These are phyloP conservation scores for Phoeniculus purpureus DNA, from an alignment of 2,797 vertebrate species.

Conservation along the genomic window DNA sequence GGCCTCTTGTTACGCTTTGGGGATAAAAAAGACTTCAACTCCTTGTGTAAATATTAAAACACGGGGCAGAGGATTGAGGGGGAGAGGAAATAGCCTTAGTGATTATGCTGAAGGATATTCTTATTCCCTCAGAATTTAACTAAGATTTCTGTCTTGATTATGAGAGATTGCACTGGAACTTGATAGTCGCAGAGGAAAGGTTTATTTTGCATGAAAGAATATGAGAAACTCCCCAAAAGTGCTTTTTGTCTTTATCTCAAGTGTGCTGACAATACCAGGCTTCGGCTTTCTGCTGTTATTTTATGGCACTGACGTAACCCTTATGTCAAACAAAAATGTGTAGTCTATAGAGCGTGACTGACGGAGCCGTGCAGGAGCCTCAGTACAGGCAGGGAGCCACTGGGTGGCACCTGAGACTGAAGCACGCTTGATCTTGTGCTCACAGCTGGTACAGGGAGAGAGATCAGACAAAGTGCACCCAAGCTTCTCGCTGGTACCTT, in stretches of 20 bases:
- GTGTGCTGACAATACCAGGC: accelerated
- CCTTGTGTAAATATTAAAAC: background rate
- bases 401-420: conserved; percentile 31
- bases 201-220: background rate
- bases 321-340: accelerated
- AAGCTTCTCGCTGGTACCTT: background rate
- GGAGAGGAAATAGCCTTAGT: background rate
- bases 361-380: background rate
- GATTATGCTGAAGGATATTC: background rate
- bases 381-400: background rate
- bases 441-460: too few species aligned
- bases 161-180: background rate
- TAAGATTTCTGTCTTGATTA: background rate
- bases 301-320: background rate
- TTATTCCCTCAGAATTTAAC: background rate
- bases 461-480: accelerated
- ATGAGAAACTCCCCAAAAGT: accelerated
- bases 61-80: too few species aligned
- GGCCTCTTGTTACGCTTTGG: background rate
- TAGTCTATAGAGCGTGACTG: background rate
- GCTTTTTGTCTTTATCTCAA: background rate
- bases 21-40: background rate
- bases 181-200: background rate
- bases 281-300: background rate
- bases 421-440: background rate